These are phyloP conservation scores for Gastracanthus pulcherrimus DNA, from an alignment of 2,888 invertebrate species.

Conservation along the genomic window DNA sequence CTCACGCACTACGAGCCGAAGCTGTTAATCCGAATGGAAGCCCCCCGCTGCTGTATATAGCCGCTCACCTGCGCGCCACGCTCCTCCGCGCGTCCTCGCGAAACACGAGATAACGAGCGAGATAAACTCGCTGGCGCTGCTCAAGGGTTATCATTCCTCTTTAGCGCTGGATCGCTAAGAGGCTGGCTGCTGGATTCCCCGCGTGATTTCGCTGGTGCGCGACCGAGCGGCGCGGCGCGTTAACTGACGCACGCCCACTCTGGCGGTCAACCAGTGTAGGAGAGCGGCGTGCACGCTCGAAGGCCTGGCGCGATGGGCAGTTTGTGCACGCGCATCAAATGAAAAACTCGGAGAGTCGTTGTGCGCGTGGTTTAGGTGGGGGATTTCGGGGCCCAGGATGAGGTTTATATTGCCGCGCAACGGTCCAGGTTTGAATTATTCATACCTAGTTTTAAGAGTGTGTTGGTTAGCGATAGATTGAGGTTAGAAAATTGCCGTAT, in stretches of 20 bases:
- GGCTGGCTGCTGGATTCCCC: not conserved
- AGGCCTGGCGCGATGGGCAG: not conserved
- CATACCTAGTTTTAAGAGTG: too few relatives aligned
- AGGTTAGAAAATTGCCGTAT: too few relatives aligned
- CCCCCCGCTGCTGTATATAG: not conserved
- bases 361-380: not conserved
- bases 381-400: conserved; percentile 6
- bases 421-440: conserved; percentile 17
- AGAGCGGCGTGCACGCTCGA: not conserved
- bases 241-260: not conserved
- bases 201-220: conserved; percentile 25
- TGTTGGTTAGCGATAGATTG: too few relatives aligned
- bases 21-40: too few relatives aligned
- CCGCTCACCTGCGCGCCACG: not conserved
- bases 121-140: not conserved
- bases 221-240: not conserved
- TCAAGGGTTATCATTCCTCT: not conserved
- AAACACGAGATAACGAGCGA: not conserved
- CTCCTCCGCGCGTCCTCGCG: not conserved
- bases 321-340: not conserved
- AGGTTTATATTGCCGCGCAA: conserved; percentile 15
- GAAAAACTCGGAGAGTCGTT: not conserved
- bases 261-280: not conserved
- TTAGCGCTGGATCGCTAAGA: conserved; percentile 13
- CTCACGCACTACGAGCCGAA: too few relatives aligned